Evolutionary conservation across 1,140 invertebrate species (phyloP), one percentile per base, ranked within the genome.

Genomic region (Matsumurasca onukii): DNA sequence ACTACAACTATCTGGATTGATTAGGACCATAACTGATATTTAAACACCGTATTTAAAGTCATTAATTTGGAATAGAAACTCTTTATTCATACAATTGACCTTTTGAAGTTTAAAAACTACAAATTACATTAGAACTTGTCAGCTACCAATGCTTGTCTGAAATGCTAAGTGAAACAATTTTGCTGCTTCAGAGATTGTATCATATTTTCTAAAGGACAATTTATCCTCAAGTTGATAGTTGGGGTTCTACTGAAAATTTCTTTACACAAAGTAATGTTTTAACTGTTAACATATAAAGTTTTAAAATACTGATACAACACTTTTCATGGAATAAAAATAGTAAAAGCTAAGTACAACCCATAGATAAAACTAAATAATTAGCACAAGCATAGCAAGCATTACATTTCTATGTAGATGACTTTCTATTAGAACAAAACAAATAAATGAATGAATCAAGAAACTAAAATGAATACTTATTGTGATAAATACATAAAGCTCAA

Each of bases 281-380:
- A 5, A 5, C 17, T 51, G 49, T 51, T 51, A 5, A 51, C 49
- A 51, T 51, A 9, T 12, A 12, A 51, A 51, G 3, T 5, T 3
- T 20, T 51, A 51, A 51, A 22, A 20, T 20, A 3, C 24, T 51
- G 3, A n/a, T 20, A 51, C 24, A 51, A 20, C 49, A 51, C 49
- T 51, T 17, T 5, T 5, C 5, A 45, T 45, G n/a, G 9, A 12
- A 5, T 20, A 3, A 51, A 22, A 12, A 51, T 51, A 20, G 49
- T 20, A 29, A 5, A 59, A 25, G 25, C 55, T 59, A 59, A 27
- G 55, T 59, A 59, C 55, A 59, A 59, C 55, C 55, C 55, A 59
- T 59, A 5, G 9, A 27, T 59, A 59, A 27, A 59, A 59, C 55
- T 27, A 59, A 59, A 12, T 5, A 27, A 59, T 59, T 27, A 59